Evolutionary conservation across 1,140 invertebrate genomes (phyloP), one percentile per base, ranked within the genome.

Genomic region (Diachasmimorpha longicaudata): DNA sequence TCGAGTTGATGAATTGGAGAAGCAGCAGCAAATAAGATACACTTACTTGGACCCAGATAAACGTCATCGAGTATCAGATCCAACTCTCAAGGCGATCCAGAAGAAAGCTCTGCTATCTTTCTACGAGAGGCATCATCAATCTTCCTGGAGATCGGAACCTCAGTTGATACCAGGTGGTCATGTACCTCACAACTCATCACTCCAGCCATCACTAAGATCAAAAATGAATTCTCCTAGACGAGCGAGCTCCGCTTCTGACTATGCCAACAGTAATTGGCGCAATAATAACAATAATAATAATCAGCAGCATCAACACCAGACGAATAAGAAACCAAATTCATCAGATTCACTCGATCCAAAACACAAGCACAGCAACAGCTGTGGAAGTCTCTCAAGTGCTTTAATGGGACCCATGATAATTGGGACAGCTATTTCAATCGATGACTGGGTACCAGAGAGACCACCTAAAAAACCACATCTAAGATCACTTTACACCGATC

Each of bases 31-130:
- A 70, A 90, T 90, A 81, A 91, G 93, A 66, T 94, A 93, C 81
- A 92, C 93, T 6, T 94, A 93, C 82, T 84, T 94, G 48, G 94
- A 95, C 81, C 93, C 93, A 0, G 93, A 93, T n/a, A 95, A 95
- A 84, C 93, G 92, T 68, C 93, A 93, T 78, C 90, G 91, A 77
- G 91, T 95, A 21, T 92, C 93, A 0, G 94, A 95, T 83, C 92
- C 94, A 3, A 94, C 95, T 0, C 83, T 97, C 0, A 97, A 96
- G 85, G 95, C 94, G 0, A 94, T 96, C 37, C 95, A 96, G 81
- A 96, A 97, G 85, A 95, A 96, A 82, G 96, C 96, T 0, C 87
- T 97, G 1, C 87, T 96, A 25, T 95, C 94, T 0, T 97, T 95
- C 78, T 96, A 96, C 85, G 95, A 96, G 81, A 90, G 94, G 42